Conservation (phyloP, 2,797 vertebrate species). For the Phrynocephalus guinanensis region DNA sequence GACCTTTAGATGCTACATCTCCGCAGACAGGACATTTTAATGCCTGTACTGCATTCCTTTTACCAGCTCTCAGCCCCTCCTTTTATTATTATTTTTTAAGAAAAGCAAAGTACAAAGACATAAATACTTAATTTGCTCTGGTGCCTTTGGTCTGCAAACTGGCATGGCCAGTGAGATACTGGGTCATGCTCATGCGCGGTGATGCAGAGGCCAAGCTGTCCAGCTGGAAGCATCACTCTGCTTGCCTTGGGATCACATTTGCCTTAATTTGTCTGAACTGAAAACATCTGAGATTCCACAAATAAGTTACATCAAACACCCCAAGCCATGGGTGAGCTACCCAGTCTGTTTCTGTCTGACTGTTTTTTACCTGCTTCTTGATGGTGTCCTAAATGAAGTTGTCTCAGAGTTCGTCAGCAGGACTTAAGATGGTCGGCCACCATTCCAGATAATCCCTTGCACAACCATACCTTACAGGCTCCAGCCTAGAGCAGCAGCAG, state of each 20-base stretch:
- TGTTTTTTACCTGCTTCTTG: no score
- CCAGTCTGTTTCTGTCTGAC: no score
- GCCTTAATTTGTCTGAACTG: background rate
- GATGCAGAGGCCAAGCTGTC: background rate
- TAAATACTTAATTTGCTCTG: background rate
- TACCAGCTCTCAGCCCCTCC: background rate
- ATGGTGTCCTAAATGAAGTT: no score
- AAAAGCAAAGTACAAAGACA: background rate
- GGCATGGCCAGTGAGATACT: background rate
- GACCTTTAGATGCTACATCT: background rate
- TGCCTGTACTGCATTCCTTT: background rate
- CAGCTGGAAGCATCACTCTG: background rate
- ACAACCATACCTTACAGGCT: no score
- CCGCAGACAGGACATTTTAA: conserved; percentile 7
- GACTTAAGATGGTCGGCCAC: no score
- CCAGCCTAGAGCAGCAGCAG: no score
- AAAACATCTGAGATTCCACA: background rate
- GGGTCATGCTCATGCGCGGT: background rate
- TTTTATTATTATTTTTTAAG: background rate
- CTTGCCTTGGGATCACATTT: background rate
- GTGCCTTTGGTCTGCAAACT: background rate
- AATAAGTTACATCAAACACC: background rate
- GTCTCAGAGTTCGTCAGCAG: no score
- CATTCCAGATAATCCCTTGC: no score
- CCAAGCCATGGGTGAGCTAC: no score